Conservation (phyloP, 1,140 invertebrate species). For the Drosophila guanche region DNA sequence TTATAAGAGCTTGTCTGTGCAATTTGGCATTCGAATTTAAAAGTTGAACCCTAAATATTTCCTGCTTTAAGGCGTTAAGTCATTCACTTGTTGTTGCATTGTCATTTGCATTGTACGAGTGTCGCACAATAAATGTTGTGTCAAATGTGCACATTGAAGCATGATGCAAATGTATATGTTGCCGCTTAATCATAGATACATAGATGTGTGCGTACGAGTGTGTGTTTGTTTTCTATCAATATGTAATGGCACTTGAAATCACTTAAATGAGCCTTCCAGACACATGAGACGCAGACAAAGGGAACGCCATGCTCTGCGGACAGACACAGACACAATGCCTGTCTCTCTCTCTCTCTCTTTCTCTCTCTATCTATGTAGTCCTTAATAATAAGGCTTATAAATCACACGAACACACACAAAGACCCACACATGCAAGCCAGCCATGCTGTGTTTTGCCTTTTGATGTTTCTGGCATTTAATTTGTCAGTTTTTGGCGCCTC, state of each 20-base stretch:
- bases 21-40: too few species aligned
- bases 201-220: neutral
- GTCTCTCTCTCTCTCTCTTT: neutral
- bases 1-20: too few species aligned
- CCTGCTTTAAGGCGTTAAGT: too few species aligned
- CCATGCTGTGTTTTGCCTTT: conserved; percentile 30
- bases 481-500: conserved; percentile 47
- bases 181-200: conserved; percentile 8
- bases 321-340: neutral
- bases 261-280: conserved; percentile 42
- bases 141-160: too few species aligned
- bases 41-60: too few species aligned
- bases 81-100: too few species aligned
- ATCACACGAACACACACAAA: conserved; percentile 11
- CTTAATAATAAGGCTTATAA: conserved; percentile 51
- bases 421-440: too few species aligned
- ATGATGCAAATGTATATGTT: conserved; percentile 24
- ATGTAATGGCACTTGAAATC: conserved; percentile 48
- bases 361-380: conserved; percentile 2
- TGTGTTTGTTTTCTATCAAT: conserved; percentile 40
- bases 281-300: neutral
- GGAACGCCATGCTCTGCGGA: neutral
- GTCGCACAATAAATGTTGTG: too few species aligned
- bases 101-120: too few species aligned
- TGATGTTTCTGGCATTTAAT: conserved; percentile 60